phyloP scores from a whole-genome alignment of 2,888 invertebrate species.

The Epinotia nisella region DNA sequence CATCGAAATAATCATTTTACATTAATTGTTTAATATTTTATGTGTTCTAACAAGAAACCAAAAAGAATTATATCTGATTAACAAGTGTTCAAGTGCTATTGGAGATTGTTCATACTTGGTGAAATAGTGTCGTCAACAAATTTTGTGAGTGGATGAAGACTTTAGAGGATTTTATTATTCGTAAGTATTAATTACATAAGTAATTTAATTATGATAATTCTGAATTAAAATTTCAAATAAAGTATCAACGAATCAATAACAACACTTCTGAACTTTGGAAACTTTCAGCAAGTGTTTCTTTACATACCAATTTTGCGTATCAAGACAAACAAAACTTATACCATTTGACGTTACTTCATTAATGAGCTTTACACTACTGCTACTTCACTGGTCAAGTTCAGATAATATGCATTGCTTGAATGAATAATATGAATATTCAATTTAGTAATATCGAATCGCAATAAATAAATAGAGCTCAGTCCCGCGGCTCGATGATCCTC shows the following conservation, averaged over 20 bases:
- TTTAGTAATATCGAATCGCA: slow-evolving; percentile 24
- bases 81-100: slow-evolving; percentile 67
- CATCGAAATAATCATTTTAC: slow-evolving; percentile 52
- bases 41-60: slow-evolving; percentile 76
- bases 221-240: not conserved
- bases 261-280: not conserved
- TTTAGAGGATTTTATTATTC: slow-evolving; percentile 66
- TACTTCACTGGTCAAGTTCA: not conserved
- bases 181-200: slow-evolving; percentile 64
- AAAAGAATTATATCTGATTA: slow-evolving; percentile 62
- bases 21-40: slow-evolving; percentile 43
- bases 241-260: not conserved
- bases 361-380: not conserved
- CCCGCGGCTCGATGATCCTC: slow-evolving; percentile 55
- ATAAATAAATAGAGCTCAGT: slow-evolving; percentile 41
- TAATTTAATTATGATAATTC: not conserved
- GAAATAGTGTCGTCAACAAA: slow-evolving; percentile 70
- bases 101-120: slow-evolving; percentile 68
- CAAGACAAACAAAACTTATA: too few species aligned
- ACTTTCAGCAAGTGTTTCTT: not conserved
- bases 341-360: not conserved
- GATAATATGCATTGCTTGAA: not conserved
- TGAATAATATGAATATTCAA: not conserved
- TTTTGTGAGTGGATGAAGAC: slow-evolving; percentile 64
- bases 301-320: too few species aligned